Evolutionary conservation across 2,888 invertebrate genomes (phyloP), one percentile per base, ranked within the genome.

Genomic region (Apotomis capreana): DNA sequence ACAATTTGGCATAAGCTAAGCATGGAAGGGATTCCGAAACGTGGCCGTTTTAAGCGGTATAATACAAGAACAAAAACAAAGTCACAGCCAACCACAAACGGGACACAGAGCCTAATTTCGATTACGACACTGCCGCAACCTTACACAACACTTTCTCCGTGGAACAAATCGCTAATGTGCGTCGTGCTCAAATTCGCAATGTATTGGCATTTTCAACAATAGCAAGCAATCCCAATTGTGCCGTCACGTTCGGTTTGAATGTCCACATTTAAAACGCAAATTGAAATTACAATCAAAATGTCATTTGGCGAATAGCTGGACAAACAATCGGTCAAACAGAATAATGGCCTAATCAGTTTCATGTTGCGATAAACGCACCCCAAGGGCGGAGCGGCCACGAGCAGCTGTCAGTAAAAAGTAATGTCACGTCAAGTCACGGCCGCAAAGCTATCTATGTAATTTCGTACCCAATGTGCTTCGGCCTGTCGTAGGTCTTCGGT

Each of bases 91-190:
- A 74, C 72, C 75, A 70, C 75, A 74, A 74, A 69, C 68, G 77
- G 46, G 61, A 70, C 62, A 62, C 51, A 49, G 60, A 61, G 62
- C 52, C 57, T 72, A 69, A 71, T 64, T 81, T 81, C 73, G 76
- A 84, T 86, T 85, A 80, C 82, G 77, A 76, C 79, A 84, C 75
- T 74, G 75, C 79, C 78, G 74, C 80, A 79, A 79, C 74, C 80
- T 83, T 84, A 82, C 80, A 72, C 68, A 68, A 72, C 76, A 83
- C 83, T 87, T 87, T 86, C 84, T 83, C 83, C 75, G 77, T 77
- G 78, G 77, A 83, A 81, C 79, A 80, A 83, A 84, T 83, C 74
- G 76, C 76, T 65, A 78, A 81, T 79, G 79, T 79, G 46, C 10
- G 44, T 49, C 46, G 44, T 37, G 44, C 12, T 44, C 26, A 61